These are phyloP conservation scores for Trematomus loennbergii DNA, from an alignment of 2,113 vertebrate genomes.

Conservation along the genomic window DNA sequence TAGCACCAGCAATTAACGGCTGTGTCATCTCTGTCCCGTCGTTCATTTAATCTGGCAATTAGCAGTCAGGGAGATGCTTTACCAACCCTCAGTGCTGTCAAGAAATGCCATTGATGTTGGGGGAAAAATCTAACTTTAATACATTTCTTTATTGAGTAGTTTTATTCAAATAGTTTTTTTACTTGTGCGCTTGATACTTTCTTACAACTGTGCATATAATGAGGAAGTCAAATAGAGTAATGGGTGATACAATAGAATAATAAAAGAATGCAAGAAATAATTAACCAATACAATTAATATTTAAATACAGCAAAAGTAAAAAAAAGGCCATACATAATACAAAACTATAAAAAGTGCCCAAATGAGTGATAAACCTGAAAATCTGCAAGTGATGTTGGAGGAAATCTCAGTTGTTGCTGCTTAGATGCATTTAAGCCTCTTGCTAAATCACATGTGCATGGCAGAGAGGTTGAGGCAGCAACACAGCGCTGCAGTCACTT, in stretches of 20 bases:
- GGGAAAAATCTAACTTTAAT: not conserved
- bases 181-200: no score
- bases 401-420: not conserved
- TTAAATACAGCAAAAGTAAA: no score
- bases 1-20: constrained; percentile 50
- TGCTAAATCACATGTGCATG: constrained; percentile 26
- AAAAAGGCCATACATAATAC: no score
- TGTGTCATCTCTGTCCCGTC: constrained; percentile 20
- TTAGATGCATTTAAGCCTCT: not conserved
- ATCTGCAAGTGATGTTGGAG: not conserved
- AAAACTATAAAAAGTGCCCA: no score
- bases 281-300: no score
- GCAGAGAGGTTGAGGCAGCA: constrained; percentile 18
- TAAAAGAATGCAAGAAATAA: no score
- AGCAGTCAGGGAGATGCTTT: constrained; percentile 21
- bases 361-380: no score
- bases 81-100: constrained; percentile 5
- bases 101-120: not conserved
- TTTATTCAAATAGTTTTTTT: no score
- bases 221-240: no score
- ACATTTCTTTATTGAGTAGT: no score
- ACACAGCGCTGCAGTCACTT: constrained; percentile 25
- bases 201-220: no score
- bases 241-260: no score
- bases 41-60: constrained; percentile 50